Evolutionary conservation across 2,113 vertebrate genomes (phyloP).

Genomic region (Rhipidura dahli): DNA sequence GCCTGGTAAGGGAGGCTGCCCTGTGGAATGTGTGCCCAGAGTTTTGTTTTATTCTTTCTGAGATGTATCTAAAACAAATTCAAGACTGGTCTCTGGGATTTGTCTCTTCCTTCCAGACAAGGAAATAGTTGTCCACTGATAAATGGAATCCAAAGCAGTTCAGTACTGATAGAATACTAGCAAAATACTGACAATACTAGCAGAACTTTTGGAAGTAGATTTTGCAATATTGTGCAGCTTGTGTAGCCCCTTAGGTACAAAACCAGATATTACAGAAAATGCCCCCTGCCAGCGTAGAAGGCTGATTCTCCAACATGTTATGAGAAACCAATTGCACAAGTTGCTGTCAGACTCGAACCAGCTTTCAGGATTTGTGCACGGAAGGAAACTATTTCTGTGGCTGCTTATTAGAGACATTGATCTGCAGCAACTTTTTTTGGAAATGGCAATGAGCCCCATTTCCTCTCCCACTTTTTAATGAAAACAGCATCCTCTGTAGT

Average conservation of each 20-base stretch:
- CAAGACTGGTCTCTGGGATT: background rate
- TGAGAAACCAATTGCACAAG: background rate
- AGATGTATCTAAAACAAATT: constrained; percentile 1
- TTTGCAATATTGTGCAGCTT: background rate
- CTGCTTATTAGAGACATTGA: background rate
- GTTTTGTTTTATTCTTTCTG: background rate
- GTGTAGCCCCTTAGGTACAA: background rate
- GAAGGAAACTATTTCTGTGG: background rate
- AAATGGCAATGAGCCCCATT: background rate
- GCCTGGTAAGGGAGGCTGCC: background rate
- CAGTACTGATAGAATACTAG: background rate
- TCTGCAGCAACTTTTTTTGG: background rate
- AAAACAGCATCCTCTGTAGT: background rate
- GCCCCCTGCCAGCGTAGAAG: background rate
- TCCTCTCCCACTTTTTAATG: background rate
- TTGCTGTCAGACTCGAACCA: background rate
- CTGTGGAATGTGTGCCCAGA: background rate
- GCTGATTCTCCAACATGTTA: background rate
- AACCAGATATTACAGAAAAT: background rate
- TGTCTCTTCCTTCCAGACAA: background rate
- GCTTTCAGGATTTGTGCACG: background rate
- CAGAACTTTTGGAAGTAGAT: background rate
- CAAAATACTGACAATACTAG: background rate
- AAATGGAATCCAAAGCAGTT: background rate
- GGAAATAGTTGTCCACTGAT: background rate